Percentiles rank a stretch among this genome's conserved stretches.
Evolutionary conservation across 2,888 invertebrate species (phyloP).

Genomic region (Augochlorella aurata): DNA sequence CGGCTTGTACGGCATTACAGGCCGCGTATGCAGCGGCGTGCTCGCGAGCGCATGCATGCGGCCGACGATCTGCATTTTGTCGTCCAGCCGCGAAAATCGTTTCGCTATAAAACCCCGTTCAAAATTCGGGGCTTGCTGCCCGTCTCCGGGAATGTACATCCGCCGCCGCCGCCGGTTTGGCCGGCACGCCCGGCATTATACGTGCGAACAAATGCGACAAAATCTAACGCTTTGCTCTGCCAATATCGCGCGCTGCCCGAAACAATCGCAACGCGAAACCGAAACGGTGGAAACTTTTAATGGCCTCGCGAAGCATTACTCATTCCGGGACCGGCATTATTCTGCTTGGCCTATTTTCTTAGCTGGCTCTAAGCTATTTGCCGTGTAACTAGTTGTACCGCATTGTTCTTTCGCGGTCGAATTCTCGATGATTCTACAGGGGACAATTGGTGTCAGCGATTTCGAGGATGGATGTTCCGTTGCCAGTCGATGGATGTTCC

Average conservation of each 20-base stretch:
- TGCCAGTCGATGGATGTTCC: neutral
- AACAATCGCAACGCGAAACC: constrained; percentile 40
- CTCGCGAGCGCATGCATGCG: neutral
- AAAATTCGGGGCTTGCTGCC: constrained; percentile 60
- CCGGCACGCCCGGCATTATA: constrained; percentile 44
- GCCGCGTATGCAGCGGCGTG: neutral
- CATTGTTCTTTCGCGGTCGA: constrained; percentile 7
- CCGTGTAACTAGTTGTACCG: neutral
- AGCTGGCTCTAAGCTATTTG: constrained; percentile 10
- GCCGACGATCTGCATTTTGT: constrained; percentile 56
- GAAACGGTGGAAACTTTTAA: constrained; percentile 48
- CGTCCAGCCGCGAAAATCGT: constrained; percentile 63
- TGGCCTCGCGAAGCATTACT: constrained; percentile 19
- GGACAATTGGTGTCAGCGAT: neutral
- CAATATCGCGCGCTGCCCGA: constrained; percentile 40
- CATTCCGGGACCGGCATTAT: neutral
- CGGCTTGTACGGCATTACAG: constrained; percentile 31
- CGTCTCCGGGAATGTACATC: constrained; percentile 48
- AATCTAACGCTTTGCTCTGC: constrained; percentile 63
- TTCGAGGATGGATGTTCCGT: neutral
- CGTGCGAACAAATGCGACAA: constrained; percentile 58
- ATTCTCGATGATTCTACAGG: neutral
- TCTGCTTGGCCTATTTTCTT: constrained; percentile 24
- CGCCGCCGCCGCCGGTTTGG: constrained; percentile 39
- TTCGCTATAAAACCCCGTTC: constrained; percentile 56